Percentiles rank a stretch among this genome's conserved stretches.
These are phyloP conservation scores for Melanotaenia boesemani DNA, from an alignment of 2,797 vertebrate genomes.

Conservation along the genomic window DNA sequence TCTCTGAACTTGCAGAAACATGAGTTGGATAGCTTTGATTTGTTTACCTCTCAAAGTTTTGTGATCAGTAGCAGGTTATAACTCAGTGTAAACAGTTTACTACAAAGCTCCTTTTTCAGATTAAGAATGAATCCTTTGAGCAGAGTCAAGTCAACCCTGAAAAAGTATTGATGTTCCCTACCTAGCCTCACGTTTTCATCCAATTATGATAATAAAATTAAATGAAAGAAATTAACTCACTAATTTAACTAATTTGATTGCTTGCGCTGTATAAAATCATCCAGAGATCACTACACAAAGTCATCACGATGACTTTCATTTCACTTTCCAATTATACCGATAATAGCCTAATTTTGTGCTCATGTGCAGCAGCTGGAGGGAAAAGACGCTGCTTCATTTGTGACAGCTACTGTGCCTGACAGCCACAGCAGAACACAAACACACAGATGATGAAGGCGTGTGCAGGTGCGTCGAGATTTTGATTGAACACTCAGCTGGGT, in stretches of 20 bases:
- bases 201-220: background rate
- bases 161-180: background rate
- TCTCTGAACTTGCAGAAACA: background rate
- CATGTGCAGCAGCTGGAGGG: background rate
- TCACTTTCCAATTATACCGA: background rate
- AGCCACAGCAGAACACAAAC: background rate
- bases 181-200: background rate
- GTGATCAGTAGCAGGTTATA: background rate
- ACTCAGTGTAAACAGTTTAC: background rate
- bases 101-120: background rate
- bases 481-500: background rate
- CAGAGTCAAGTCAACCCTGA: background rate
- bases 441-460: background rate
- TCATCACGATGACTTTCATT: background rate
- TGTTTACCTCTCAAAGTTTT: background rate
- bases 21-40: background rate
- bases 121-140: background rate
- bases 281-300: background rate
- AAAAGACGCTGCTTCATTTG: background rate
- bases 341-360: background rate
- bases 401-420: conserved; percentile 14
- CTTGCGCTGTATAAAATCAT: background rate
- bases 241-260: conserved; percentile 4
- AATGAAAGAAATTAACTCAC: background rate
- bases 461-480: background rate